Base-by-base conservation (phyloP, 2,113 vertebrate genomes). In the Podocnemis expansa region DNA sequence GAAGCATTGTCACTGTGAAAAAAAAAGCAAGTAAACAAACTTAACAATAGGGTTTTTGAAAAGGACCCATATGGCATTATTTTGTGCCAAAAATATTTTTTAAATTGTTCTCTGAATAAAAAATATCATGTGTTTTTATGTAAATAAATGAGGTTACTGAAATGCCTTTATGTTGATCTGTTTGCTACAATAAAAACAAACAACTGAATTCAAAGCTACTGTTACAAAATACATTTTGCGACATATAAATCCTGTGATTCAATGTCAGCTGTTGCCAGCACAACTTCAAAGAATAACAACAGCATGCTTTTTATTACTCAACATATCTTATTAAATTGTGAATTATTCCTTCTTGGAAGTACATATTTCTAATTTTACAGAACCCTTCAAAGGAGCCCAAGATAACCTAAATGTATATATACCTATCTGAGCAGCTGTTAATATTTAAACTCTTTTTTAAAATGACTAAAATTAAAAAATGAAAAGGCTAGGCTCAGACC, bases 101-200 rank as follows among this genome's bases (percentile, higher is more conserved):
- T 24, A 78, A 87, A 27, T 38, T 22, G 10, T 54, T 82, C 29
- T 27, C 79, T 80, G 54, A 31, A 45, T 41, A 86, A 83, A 80
- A 16, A 63, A 19, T n/a, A 21, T 73, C 88, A 60, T 82, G 70
- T 51, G 47, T 54, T 73, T 87, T 38, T 89, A n/a, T 82, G 27
- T 41, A 95, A 73, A 80, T 31, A n/a, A 90, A 67, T 38, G 4
- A 70, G 84, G 49, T 81, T 55, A 21, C 95, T 95, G 91, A 93
- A 92, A 94, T 60, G 45, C 24, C 73, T 81, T 82, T 56, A 90
- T 29, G 27, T 85, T 54, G 78, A 58, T 86, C 91, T 94, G 31
- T 78, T 96, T 96, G 89, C 85, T 76, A 93, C 85, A 70, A 88
- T 29, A 88, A 89, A 52, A 95, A 67, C 55, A 94, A 94, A 91